Evolutionary conservation across 2,797 vertebrate species (phyloP), one percentile per base, ranked within the genome.

Genomic region (Myotis myotis): DNA sequence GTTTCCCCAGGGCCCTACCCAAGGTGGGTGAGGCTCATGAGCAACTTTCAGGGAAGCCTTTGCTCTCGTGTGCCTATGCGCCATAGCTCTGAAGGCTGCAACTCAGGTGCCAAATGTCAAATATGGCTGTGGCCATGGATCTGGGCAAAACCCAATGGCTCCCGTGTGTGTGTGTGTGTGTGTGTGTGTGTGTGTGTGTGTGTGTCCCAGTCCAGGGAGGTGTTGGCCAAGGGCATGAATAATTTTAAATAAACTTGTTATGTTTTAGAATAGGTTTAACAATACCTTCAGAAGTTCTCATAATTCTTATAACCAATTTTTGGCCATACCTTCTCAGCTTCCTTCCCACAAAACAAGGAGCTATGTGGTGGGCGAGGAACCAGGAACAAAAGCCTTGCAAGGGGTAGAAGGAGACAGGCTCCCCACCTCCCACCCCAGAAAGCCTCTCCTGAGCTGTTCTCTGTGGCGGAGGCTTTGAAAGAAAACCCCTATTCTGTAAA

Each of bases 91-190:
- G 5, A 22, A 55, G 53, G 30, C 6, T 9, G 13, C 17, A 41
- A 23, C 36, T 33, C 51, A 3, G 19, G 44, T 23, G 41, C n/a
- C 23, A 2, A 8, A 12, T 0, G 19, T 38, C 41, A 2, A 23
- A 23, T 17, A 4, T 4, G 44, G 15, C 6, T 11, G 55, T 4
- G 6, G 79, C 19, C 6, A 23, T 15, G 44, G 28, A 11, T 17
- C 4, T 19, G 57, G 47, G 36, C 5, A 44, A 23, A 15, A 13
- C 4, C 3, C 2, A 0, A 17, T 28, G 20, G 1, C 20, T 23
- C 19, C 11, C 1, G 5, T 62, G 25, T 53, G 51, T 53, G 51
- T 53, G 4, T 53, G 53, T 55, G 53, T 55, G 53, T 55, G 53
- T 55, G 53, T 55, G 53, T 22, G 19, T 16, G 23, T 64, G 62